Evolutionary conservation across 2,113 vertebrate genomes (phyloP).

Genomic region (Probosciger aterrimus): DNA sequence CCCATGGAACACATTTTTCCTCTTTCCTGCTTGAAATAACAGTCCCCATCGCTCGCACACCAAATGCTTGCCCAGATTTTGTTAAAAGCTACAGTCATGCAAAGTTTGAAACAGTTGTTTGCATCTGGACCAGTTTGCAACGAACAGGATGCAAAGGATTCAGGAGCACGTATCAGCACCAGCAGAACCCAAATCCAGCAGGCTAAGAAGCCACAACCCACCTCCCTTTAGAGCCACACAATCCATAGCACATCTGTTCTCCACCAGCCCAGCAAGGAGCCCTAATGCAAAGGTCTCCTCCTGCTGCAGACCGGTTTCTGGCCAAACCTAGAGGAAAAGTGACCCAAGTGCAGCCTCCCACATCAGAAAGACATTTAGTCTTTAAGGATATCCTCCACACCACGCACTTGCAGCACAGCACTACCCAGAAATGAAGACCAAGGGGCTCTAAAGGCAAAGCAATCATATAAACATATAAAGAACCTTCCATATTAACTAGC

Average conservation of each 20-base stretch:
- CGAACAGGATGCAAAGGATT: not conserved
- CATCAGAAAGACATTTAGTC: not conserved
- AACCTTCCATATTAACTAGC: not conserved
- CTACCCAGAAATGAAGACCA: not conserved
- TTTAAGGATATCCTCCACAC: not conserved
- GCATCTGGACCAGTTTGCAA: no score
- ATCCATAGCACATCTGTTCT: rapidly evolving
- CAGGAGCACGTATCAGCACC: rapidly evolving
- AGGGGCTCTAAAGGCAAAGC: not conserved
- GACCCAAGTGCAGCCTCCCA: not conserved
- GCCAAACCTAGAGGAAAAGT: not conserved
- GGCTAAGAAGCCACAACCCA: not conserved
- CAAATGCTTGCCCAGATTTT: not conserved
- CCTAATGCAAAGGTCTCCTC: not conserved
- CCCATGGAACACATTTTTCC: not conserved
- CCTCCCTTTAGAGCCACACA: not conserved
- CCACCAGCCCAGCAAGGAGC: not conserved
- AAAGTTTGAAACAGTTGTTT: not conserved
- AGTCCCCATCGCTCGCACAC: not conserved
- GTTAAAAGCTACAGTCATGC: rapidly evolving
- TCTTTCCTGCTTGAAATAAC: not conserved
- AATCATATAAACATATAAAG: not conserved
- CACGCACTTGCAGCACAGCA: rapidly evolving
- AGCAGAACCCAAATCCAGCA: rapidly evolving
- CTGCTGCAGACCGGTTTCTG: not conserved